Evolutionary conservation across 37 sponge, comb jelly and placozoan species (phyloP), one percentile per base, ranked within the genome.

Genomic region (Mnemiopsis leidyi): DNA sequence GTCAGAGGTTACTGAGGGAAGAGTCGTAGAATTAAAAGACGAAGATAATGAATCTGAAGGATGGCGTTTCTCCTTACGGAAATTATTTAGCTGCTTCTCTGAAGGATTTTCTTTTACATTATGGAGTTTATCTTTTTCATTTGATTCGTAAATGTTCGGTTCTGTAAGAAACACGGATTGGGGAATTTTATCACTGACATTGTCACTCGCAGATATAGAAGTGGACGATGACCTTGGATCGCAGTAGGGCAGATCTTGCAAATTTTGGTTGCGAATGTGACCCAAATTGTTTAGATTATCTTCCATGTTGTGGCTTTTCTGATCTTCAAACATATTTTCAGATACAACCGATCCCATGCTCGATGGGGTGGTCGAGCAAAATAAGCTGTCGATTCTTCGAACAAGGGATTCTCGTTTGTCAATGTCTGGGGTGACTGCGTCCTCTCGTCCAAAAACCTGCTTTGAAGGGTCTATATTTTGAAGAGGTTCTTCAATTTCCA

Each of bases 281-380:
- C n/a, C n/a, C n/a, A n/a, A n/a, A 48, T 48, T 48, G 13, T 48
- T 25, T 69, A 21, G 28, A 21, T 69, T 25, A 3, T 69, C 68
- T 18, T 30, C 33, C 1, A 13, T 77, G 18, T 77, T 77, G 79
- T 77, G 79, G 18, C 18, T 1, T 77, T 21, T 32, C 18, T 77
- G 79, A 20, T 9, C 2, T 3, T 34, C 36, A 20, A 33, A 77
- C 36, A 77, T 36, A 34, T 28, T 77, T 5, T 34, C 79, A 32
- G 61, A 48, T 18, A 48, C 13, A 13, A 28, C 1, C 35, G 79
- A 77, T 2, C 32, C 79, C 33, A 34, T 32, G 36, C 79, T 77
- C 36, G 79, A 77, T 2, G 79, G 79, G 36, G 79, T 77, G 79
- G 79, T 77, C 35, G 79, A 77, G 3, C 32, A 34, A 18, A 77